Evolutionary conservation across 92 coral and sea anemone genomes (phyloP), one percentile per base, ranked within the genome.

Genomic region (Siderastrea radians): DNA sequence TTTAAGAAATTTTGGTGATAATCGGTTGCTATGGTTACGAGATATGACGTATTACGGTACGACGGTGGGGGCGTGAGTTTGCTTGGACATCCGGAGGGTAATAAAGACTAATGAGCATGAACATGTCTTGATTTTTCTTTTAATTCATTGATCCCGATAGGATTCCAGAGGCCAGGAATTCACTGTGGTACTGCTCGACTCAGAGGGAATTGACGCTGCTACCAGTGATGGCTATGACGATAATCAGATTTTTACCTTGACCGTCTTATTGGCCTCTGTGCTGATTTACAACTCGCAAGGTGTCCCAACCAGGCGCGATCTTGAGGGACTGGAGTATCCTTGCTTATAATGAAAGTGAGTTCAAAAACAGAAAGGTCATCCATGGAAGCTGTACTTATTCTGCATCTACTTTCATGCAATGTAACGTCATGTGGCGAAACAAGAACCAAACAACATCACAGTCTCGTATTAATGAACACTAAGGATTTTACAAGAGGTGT

Each of bases 161-260:
- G 87, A 90, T 70, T 53, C 63, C 15, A 79, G 87, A 19, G 94
- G 89, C 52, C 84, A 93, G 51, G 90, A 86, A 52, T 89, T 94
- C 66, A 95, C 95, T 10, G 94, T 95, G 66, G 92, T 95, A 45
- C 92, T 95, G 73, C 74, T 95, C 44, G 98, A 95, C 80, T 93
- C 98, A 6, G 98, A 93, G 51, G 98, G 96, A 57, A 94, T 92
- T 26, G 94, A 95, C 64, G 87, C 98, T 8, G 93, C 88, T 1
- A 70, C 65, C 26, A 71, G 94, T 10, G 80, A 89, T 61, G 87
- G 82, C 44, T 81, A 68, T 26, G 94, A 93, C 38, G 98, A 95
- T 68, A 76, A 93, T 59, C 81, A 85, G 60, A 84, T 95, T 60
- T 91, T 93, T 52, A 94, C 96, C 4, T 82, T 95, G 66, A 91